Evolutionary conservation across 2,113 vertebrate genomes (phyloP).

Genomic region (Pteruthius melanotis): DNA sequence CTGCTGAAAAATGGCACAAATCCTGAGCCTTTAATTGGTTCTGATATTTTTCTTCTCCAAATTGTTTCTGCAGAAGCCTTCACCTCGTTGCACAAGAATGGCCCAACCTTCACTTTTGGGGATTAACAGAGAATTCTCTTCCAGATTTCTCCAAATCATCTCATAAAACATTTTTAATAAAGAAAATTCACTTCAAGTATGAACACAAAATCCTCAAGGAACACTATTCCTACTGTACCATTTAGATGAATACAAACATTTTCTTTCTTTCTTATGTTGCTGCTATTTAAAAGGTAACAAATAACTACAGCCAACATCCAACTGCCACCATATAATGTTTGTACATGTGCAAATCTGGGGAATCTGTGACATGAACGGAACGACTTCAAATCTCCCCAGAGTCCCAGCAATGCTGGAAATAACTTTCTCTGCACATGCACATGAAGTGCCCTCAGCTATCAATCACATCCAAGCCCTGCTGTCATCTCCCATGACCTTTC

Average conservation of each 20-base stretch:
- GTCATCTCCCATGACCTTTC: neutral
- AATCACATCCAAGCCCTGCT: neutral
- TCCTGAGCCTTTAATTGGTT: accelerated
- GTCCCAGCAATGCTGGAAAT: neutral
- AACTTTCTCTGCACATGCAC: neutral
- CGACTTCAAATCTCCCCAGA: neutral
- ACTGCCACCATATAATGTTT: neutral
- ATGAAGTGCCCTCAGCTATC: neutral
- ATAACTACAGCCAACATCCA: neutral
- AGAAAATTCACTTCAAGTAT: neutral
- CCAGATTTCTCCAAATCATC: neutral
- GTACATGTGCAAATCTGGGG: neutral
- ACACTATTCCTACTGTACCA: neutral
- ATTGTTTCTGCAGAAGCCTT: neutral
- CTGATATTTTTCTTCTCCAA: neutral
- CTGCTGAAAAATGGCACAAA: neutral
- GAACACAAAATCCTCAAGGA: neutral
- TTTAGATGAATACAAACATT: neutral
- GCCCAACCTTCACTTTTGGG: neutral
- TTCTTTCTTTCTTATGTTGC: neutral
- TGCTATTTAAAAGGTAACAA: neutral
- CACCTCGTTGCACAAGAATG: neutral
- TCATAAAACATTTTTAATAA: neutral
- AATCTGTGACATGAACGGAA: neutral
- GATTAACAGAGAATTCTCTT: neutral